phyloP scores from a whole-genome alignment of 1,140 invertebrate species.

The Sitobion miscanthi region DNA sequence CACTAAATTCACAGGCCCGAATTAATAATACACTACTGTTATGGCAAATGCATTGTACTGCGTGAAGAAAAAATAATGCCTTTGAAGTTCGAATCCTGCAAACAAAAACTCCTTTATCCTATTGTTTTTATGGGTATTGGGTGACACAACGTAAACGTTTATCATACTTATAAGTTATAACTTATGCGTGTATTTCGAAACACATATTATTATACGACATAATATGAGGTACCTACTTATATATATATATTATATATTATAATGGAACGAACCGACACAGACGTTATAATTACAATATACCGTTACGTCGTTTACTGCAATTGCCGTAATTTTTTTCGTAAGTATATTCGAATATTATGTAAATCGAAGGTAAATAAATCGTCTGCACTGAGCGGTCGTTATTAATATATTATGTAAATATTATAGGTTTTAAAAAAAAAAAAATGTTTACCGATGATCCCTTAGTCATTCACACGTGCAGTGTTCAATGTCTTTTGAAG shows the following conservation, averaged over 20 bases:
- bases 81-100: no score
- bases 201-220: neutral
- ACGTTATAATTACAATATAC: neutral
- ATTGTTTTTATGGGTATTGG: neutral
- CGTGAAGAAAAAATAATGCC: no score
- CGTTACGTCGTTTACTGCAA: neutral
- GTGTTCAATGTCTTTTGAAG: neutral
- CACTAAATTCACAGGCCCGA: no score
- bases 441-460: neutral
- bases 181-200: neutral
- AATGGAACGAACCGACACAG: neutral
- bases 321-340: neutral
- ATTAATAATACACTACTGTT: neutral
- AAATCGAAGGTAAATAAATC: neutral
- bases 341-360: neutral
- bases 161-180: neutral
- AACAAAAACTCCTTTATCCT: neutral
- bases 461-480: neutral
- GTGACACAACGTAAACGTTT: neutral
- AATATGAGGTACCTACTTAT: neutral
- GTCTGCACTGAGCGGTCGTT: neutral
- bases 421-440: neutral
- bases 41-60: neutral
- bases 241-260: neutral
- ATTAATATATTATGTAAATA: conserved; percentile 9